A percentile compares a stretch with the other conserved stretches of the same genome.
phyloP scores from a whole-genome alignment of 2,113 vertebrate species.

The Rhinopithecus roxellana region DNA sequence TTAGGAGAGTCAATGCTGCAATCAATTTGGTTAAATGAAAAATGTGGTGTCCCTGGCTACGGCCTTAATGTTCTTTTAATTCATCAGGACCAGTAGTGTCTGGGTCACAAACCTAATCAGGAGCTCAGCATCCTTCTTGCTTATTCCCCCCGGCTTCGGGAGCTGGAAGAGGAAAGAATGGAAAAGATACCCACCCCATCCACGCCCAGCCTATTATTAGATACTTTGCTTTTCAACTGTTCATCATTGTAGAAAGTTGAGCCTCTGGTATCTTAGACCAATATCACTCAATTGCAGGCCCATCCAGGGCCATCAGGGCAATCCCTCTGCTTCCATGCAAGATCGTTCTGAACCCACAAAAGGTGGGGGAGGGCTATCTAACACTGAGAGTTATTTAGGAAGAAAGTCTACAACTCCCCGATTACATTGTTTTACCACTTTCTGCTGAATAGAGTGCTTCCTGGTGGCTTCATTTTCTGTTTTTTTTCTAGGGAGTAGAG shows the following conservation, averaged over 20 bases:
- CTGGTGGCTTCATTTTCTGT: neutral
- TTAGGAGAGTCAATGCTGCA: neutral
- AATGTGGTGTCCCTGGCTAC: neutral
- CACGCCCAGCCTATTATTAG: neutral
- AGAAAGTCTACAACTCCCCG: neutral
- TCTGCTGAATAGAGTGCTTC: neutral
- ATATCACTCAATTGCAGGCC: neutral
- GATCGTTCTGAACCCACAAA: neutral
- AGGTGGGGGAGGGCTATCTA: neutral
- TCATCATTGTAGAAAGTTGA: neutral
- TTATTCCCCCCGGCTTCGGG: neutral
- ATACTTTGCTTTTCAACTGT: neutral
- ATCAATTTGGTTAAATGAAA: conserved; percentile 20
- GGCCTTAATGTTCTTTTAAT: conserved; percentile 29
- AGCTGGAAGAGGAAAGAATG: neutral
- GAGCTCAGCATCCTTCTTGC: neutral
- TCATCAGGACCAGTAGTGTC: conserved; percentile 16
- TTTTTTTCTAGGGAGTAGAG: neutral
- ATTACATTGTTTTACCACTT: neutral
- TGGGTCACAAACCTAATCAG: conserved; percentile 1
- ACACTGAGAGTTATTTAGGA: neutral
- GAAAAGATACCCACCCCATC: neutral
- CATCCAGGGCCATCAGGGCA: neutral
- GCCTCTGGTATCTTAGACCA: neutral
- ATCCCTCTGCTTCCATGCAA: neutral